Conservation (phyloP, 1,140 invertebrate species). For the Atta colombica region DNA sequence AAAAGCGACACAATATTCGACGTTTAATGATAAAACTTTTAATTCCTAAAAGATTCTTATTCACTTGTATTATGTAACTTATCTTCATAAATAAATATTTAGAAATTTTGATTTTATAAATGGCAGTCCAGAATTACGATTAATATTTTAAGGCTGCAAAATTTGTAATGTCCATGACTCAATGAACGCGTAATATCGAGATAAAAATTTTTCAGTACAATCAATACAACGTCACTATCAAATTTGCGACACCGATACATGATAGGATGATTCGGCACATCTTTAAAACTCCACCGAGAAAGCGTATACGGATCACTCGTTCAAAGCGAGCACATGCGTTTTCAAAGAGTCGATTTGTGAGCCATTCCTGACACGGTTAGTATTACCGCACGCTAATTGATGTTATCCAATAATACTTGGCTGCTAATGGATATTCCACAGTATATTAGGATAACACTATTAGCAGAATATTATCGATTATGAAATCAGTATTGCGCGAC, state of each 20-base stretch:
- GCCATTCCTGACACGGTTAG: slow-evolving; percentile 16
- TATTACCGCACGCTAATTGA: slow-evolving; percentile 49
- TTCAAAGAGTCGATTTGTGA: slow-evolving; percentile 10
- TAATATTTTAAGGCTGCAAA: slow-evolving; percentile 20
- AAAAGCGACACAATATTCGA: neutral
- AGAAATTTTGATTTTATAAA: slow-evolving; percentile 43
- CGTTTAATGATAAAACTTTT: neutral
- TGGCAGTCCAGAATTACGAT: slow-evolving; percentile 41
- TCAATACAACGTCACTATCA: neutral
- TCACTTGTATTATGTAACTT: neutral
- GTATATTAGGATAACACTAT: slow-evolving; percentile 31
- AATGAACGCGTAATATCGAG: neutral
- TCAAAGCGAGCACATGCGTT: slow-evolving; percentile 13
- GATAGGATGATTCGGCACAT: neutral
- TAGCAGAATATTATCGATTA: slow-evolving; percentile 50
- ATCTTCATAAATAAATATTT: slow-evolving; percentile 26
- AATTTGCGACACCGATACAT: neutral
- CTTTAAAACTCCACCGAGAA: slow-evolving; percentile 15
- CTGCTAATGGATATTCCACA: slow-evolving; percentile 30
- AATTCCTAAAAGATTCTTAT: neutral
- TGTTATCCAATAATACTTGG: slow-evolving; percentile 25
- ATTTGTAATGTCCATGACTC: neutral
- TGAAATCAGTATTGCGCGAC: slow-evolving; percentile 23
- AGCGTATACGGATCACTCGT: slow-evolving; percentile 37
- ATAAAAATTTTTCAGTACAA: neutral